Percentiles rank a stretch among this genome's conserved stretches.
These are phyloP conservation scores for Aphelinus certus DNA, from an alignment of 1,140 invertebrate genomes.

Conservation along the genomic window DNA sequence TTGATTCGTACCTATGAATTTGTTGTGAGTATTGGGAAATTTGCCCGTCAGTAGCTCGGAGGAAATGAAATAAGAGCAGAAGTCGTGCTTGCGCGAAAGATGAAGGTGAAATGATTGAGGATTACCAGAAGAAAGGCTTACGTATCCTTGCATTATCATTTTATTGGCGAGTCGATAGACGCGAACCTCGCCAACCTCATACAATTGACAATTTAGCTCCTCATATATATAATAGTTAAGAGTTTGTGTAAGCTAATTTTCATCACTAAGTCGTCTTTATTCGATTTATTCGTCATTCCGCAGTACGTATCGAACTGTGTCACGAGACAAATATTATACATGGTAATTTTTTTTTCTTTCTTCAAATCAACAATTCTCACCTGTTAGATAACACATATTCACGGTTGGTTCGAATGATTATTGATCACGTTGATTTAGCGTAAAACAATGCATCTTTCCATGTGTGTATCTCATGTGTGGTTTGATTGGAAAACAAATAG, in stretches of 20 bases:
- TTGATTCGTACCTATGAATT: neutral
- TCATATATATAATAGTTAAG: no score
- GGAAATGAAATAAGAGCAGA: conserved; percentile 48
- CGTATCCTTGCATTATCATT: conserved; percentile 21
- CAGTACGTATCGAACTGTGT: no score
- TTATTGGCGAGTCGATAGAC: conserved; percentile 15
- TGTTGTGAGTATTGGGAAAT: conserved; percentile 4
- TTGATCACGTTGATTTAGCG: no score
- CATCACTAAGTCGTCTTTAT: neutral
- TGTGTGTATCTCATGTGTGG: no score
- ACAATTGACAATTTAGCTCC: no score
- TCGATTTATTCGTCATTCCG: neutral
- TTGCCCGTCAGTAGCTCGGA: conserved; percentile 55
- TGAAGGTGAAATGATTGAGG: conserved; percentile 28
- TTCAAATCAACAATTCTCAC: no score
- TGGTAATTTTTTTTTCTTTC: no score
- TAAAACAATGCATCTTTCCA: no score
- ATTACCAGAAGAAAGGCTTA: conserved; percentile 26
- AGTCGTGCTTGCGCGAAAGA: conserved; percentile 26
- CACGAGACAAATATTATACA: no score
- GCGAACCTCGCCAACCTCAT: neutral
- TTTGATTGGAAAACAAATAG: no score
- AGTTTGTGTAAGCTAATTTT: no score
- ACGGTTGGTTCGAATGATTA: no score
- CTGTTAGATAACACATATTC: neutral